Conservation (phyloP, 1,140 invertebrate species). For the Trinorchestia longiramus region DNA sequence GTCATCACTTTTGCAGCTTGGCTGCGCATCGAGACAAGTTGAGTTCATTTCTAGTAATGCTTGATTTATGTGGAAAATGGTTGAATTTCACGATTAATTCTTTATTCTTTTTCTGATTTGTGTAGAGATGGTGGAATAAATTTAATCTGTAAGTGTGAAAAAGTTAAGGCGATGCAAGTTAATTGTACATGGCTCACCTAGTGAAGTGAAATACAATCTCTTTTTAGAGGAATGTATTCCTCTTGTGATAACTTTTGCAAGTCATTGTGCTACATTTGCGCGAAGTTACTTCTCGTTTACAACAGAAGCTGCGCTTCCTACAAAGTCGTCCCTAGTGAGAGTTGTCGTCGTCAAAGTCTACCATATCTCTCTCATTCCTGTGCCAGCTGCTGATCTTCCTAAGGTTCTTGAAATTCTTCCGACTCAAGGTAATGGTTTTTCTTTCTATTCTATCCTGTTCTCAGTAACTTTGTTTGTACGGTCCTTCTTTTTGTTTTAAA, state of each 20-base stretch:
- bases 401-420: not conserved
- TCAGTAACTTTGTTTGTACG: not conserved
- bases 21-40: not conserved
- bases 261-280: conserved; percentile 10
- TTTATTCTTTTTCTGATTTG: not conserved
- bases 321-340: not conserved
- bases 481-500: too few species aligned
- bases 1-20: not conserved
- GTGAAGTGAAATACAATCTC: conserved; percentile 33
- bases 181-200: not conserved
- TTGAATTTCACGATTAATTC: not conserved
- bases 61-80: not conserved
- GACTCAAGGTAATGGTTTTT: not conserved
- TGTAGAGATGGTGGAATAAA: not conserved
- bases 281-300: not conserved
- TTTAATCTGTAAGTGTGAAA: not conserved
- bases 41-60: not conserved
- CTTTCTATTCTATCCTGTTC: not conserved
- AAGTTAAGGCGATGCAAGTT: not conserved
- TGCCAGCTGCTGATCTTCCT: not conserved
- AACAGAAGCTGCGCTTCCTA: not conserved
- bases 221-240: not conserved
- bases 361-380: not conserved
- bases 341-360: not conserved
- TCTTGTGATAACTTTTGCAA: conserved; percentile 24